Evolutionary conservation across 2,797 vertebrate genomes (phyloP).

Genomic region (Danio albolineatus): DNA sequence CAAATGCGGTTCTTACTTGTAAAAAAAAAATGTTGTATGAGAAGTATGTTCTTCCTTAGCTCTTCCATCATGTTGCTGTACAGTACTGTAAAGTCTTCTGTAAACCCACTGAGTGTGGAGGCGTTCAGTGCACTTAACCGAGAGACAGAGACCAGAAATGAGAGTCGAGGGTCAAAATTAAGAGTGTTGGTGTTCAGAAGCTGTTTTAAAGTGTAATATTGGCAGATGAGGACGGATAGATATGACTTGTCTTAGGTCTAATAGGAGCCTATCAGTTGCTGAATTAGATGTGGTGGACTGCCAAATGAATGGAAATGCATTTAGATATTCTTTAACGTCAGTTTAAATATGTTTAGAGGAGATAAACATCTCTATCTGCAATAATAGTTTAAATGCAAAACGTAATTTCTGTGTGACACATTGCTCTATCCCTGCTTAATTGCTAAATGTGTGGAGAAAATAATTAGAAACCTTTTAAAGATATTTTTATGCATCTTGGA

Average conservation of each 20-base stretch:
- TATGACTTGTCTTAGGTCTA: not conserved
- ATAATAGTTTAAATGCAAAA: not conserved
- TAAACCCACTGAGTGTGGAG: conserved; percentile 33
- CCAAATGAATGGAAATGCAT: conserved; percentile 18
- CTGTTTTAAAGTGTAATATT: conserved; percentile 33
- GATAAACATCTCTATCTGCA: not conserved
- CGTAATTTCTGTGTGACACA: not conserved
- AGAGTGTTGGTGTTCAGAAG: conserved; percentile 23
- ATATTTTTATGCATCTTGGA: no score
- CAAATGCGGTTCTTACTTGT: not conserved
- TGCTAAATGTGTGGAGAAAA: not conserved
- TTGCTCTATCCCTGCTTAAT: not conserved
- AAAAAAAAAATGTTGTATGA: conserved; percentile 5
- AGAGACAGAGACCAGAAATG: conserved; percentile 33
- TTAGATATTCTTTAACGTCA: not conserved
- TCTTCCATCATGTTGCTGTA: not conserved
- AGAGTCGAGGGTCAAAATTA: conserved; percentile 35
- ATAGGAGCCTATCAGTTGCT: not conserved
- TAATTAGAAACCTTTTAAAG: not conserved
- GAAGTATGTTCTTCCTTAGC: conserved; percentile 15
- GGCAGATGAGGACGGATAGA: conserved; percentile 17
- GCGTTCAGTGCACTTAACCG: conserved; percentile 12
- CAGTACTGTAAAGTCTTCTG: not conserved
- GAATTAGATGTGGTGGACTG: conserved; percentile 6
- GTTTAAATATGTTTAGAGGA: not conserved